These are phyloP conservation scores for Pinctada fucata DNA, from an alignment of 2,888 invertebrate genomes.

Conservation along the genomic window DNA sequence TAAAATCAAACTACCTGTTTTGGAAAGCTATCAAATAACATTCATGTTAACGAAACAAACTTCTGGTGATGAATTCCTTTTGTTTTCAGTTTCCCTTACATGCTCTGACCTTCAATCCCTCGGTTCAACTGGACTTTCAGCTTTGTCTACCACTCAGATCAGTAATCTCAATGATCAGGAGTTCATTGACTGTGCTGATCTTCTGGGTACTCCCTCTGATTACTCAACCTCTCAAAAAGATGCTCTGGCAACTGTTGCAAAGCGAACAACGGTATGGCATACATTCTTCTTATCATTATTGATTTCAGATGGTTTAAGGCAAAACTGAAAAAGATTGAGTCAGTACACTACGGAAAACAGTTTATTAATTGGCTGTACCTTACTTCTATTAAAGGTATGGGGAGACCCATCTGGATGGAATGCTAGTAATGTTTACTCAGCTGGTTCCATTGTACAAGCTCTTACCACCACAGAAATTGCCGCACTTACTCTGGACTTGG, in stretches of 20 bases:
- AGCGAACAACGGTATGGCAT: conserved; percentile 45
- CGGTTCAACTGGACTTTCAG: conserved; percentile 49
- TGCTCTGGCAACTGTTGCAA: conserved; percentile 47
- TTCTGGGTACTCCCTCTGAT: conserved; percentile 50
- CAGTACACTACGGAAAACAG: no score
- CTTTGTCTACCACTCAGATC: conserved; percentile 50
- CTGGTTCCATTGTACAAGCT: conserved; percentile 50
- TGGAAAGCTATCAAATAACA: no score
- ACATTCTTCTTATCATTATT: neutral
- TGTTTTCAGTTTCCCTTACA: conserved; percentile 45
- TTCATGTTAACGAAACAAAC: no score
- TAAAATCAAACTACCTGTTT: no score
- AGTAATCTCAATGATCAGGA: conserved; percentile 46
- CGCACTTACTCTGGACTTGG: conserved; percentile 43
- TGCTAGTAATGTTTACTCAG: conserved; percentile 45
- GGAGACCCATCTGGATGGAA: conserved; percentile 46
- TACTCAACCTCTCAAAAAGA: conserved; percentile 49
- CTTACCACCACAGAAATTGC: conserved; percentile 46
- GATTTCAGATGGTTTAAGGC: no score
- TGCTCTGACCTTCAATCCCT: conserved; percentile 55
- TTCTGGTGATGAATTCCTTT: neutral
- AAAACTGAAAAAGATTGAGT: no score
- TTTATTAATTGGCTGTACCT: no score
- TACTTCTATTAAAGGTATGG: conserved; percentile 45
- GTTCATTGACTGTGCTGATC: conserved; percentile 53